These are phyloP conservation scores for Oryzias woworae DNA, from an alignment of 2,113 vertebrate genomes.

Conservation along the genomic window DNA sequence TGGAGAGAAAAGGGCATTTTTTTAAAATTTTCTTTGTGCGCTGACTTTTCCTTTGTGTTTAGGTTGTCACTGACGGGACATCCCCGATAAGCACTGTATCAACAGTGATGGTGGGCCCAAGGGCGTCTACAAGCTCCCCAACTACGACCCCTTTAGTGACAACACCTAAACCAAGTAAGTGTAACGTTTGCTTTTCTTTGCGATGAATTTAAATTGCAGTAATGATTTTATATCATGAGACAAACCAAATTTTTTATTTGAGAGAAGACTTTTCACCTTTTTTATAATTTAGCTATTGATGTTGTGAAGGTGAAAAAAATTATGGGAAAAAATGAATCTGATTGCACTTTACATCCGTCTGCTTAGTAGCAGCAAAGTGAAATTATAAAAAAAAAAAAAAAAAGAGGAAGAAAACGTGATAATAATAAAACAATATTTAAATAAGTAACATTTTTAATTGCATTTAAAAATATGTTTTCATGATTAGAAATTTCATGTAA, in stretches of 20 bases:
- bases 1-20: too few species aligned
- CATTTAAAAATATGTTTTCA: not conserved
- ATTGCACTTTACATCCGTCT: too few species aligned
- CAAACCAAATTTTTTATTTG: not conserved
- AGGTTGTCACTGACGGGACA: slow-evolving; percentile 9
- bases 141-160: not conserved
- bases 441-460: too few species aligned
- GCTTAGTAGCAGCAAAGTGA: too few species aligned
- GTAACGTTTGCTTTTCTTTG: not conserved
- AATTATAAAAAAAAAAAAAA: not conserved
- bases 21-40: not conserved
- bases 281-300: too few species aligned
- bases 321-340: too few species aligned
- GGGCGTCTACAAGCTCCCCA: fast-evolving
- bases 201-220: not conserved
- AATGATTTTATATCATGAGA: not conserved
- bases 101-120: not conserved
- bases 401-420: not conserved
- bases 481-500: too few species aligned
- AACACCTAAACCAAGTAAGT: slow-evolving; percentile 11
- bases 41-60: slow-evolving; percentile 1
- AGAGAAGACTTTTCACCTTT: not conserved
- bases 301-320: too few species aligned
- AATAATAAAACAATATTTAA: not conserved
- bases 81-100: fast-evolving